A percentile compares a stretch with the other conserved stretches of the same genome.
phyloP scores from a whole-genome alignment of 2,888 invertebrate species.

The Agonum fuliginosum region DNA sequence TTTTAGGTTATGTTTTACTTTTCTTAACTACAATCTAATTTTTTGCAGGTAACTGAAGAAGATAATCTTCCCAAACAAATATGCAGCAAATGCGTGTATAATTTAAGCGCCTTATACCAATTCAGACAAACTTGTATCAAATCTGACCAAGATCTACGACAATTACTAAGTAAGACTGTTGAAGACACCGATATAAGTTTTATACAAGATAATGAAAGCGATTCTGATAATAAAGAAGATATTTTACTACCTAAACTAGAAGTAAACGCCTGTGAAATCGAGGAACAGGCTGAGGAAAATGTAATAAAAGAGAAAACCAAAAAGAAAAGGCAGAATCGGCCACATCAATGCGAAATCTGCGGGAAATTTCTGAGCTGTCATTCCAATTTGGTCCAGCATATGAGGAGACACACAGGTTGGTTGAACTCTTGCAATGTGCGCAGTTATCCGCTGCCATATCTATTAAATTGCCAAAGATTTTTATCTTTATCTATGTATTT shows the following conservation, averaged over 20 bases:
- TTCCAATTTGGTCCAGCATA: conserved; percentile 66
- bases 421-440: too few relatives aligned
- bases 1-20: conserved; percentile 12
- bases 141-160: conserved; percentile 63
- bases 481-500: too few relatives aligned
- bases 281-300: not conserved
- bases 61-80: conserved; percentile 65
- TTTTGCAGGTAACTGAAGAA: conserved; percentile 63
- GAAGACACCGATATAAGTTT: not conserved
- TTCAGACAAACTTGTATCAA: conserved; percentile 63
- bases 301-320: conserved; percentile 3
- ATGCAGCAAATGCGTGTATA: conserved; percentile 65
- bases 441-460: too few relatives aligned
- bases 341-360: conserved; percentile 66
- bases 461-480: too few relatives aligned
- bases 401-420: conserved; percentile 64
- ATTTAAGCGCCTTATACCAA: conserved; percentile 64
- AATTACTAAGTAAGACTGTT: too few relatives aligned
- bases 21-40: conserved; percentile 6
- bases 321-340: conserved; percentile 49
- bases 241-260: not conserved
- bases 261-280: not conserved
- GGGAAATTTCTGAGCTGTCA: conserved; percentile 65
- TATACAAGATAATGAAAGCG: conserved; percentile 11
- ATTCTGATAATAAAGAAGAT: conserved; percentile 1